Base-by-base conservation (phyloP, 2,113 vertebrate genomes). In the Pachycephala philippinensis region DNA sequence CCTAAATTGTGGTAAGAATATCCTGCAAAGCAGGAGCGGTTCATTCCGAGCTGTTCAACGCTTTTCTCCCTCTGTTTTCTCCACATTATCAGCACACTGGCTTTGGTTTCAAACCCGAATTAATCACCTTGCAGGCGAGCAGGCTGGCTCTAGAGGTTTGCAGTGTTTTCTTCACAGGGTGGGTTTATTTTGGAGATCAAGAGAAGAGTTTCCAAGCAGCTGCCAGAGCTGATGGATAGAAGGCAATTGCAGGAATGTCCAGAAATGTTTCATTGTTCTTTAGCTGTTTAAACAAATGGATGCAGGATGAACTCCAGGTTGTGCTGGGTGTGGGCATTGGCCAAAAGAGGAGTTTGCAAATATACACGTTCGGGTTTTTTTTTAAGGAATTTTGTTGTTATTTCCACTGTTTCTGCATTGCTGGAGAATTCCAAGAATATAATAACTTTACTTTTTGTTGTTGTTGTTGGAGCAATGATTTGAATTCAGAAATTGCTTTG, bases 221-320 rank as follows among this genome's bases (percentile, higher is more conserved):
- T 95, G 96, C 70, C 89, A 95, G 81, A 87, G 56, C 56, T 96
- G 87, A 95, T 82, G 65, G 92, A 94, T 88, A 78, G 76, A 79
- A 85, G 3, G 84, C 47, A 47, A 60, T n/a, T 54, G 71, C 59
- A 87, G 77, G 65, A 92, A 96, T 42, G 53, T 86, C 68, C 84
- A 88, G 83, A 96, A 90, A 85, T 24, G 35, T 45, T 92, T 71
- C 56, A 79, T 95, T 95, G 87, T 94, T 93, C 87, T 71, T 84
- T 5, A n/a, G 40, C 6, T 90, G 22, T 63, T 94, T 87, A 80
- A 95, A 86, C 28, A 92, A 89, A 70, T 42, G 63, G 47, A 66
- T 65, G 47, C n/a, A 69, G 79, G 89, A 83, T 64, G 76, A 93
- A 74, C 68, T 91, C 72, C 79, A 77, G 69, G 68, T 86, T 94